Evolutionary conservation across 2,888 invertebrate genomes (phyloP).

Genomic region (Gortyna flavago): DNA sequence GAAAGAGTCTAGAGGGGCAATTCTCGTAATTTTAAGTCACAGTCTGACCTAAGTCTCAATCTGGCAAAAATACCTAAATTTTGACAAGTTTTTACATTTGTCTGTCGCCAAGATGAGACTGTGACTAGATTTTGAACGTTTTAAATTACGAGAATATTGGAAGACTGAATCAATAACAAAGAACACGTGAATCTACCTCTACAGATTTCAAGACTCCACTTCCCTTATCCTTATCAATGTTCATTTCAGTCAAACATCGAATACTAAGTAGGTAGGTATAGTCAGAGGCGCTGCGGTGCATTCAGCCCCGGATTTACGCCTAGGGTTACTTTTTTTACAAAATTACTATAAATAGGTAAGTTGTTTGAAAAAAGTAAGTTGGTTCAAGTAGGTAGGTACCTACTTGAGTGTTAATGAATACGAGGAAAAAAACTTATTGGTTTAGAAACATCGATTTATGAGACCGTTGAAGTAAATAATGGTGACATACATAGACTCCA

Average conservation of each 20-base stretch:
- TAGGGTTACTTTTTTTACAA: too few species aligned
- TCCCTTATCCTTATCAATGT: background rate
- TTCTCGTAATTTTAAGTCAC: too few species aligned
- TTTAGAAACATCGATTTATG: background rate
- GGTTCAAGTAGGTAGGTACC: background rate
- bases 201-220: background rate
- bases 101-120: too few species aligned
- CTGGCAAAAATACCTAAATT: too few species aligned
- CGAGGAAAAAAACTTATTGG: background rate
- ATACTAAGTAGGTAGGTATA: conserved; percentile 8
- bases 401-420: background rate
- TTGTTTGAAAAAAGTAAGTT: background rate
- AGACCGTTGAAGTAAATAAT: background rate
- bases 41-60: too few species aligned
- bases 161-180: background rate
- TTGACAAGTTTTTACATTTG: too few species aligned
- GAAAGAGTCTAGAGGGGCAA: too few species aligned
- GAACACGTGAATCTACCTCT: background rate
- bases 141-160: too few species aligned
- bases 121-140: too few species aligned
- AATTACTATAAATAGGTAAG: background rate
- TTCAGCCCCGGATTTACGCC: background rate
- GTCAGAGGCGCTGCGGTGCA: background rate
- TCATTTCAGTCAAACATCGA: background rate
- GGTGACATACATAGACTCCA: too few species aligned